These are phyloP conservation scores for Megalurothrips usitatus DNA, from an alignment of 2,888 invertebrate genomes.

Conservation along the genomic window DNA sequence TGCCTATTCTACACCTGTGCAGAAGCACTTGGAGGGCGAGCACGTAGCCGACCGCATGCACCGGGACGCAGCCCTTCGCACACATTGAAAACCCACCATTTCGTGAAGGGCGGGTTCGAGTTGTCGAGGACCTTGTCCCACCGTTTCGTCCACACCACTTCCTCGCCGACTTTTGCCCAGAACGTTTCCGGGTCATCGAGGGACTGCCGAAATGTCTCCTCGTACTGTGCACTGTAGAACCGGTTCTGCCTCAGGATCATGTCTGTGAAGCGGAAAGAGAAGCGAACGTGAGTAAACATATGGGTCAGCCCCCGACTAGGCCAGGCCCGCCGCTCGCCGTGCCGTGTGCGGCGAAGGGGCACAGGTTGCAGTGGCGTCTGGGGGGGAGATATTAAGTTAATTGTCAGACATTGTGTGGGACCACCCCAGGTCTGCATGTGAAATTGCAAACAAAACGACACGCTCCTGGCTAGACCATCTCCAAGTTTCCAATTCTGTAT, in stretches of 20 bases:
- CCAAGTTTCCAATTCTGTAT: too few relatives aligned
- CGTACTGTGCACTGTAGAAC: constrained; percentile 48
- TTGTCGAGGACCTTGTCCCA: constrained; percentile 83
- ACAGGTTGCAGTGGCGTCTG: too few relatives aligned
- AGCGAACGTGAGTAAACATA: too few relatives aligned
- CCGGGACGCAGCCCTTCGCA: not conserved
- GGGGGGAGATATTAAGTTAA: not conserved
- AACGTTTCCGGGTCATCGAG: constrained; percentile 75
- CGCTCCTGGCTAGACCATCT: too few relatives aligned
- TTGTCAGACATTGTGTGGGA: not conserved
- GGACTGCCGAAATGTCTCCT: constrained; percentile 62
- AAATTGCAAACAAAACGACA: too few relatives aligned
- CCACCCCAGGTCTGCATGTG: not conserved
- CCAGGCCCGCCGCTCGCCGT: too few relatives aligned
- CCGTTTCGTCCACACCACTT: constrained; percentile 75
- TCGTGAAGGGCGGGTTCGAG: constrained; percentile 77
- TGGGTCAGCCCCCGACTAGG: too few relatives aligned
- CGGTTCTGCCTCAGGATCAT: not conserved
- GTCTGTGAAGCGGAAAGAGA: not conserved
- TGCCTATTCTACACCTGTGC: too few relatives aligned
- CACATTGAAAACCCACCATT: constrained; percentile 60
- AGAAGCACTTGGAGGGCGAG: too few relatives aligned
- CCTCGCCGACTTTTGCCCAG: constrained; percentile 74
- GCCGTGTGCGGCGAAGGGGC: too few relatives aligned
- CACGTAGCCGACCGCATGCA: too few relatives aligned